phyloP scores from a whole-genome alignment of 2,113 vertebrate species.

The Pristiophorus japonicus region DNA sequence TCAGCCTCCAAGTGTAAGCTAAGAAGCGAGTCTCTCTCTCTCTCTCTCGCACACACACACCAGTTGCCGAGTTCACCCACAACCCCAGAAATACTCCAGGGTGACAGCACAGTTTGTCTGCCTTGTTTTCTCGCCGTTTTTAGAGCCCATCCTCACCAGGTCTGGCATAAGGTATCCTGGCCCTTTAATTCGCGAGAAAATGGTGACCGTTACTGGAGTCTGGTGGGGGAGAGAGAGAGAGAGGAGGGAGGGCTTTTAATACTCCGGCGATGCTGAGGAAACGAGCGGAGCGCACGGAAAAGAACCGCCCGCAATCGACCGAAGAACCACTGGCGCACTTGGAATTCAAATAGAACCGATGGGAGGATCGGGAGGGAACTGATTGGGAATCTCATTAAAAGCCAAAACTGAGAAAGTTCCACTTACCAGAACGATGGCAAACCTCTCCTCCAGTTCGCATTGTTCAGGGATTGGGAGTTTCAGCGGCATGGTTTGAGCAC shows the following conservation, averaged over 20 bases:
- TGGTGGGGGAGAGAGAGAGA: too few species aligned
- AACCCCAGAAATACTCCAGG: neutral
- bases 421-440: constrained; percentile 90
- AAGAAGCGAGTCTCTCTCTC: neutral
- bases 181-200: neutral
- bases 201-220: constrained; percentile 3
- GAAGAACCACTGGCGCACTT: neutral
- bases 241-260: neutral
- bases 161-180: neutral
- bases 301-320: neutral
- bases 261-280: neutral
- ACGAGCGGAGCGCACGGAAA: neutral
- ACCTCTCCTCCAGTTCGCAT: constrained; percentile 87
- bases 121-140: neutral
- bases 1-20: neutral
- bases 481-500: constrained; percentile 70
- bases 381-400: too few species aligned
- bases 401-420: neutral
- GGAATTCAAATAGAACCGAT: too few species aligned
- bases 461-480: constrained; percentile 94
- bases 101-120: too few species aligned
- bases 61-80: neutral
- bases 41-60: neutral
- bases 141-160: neutral
- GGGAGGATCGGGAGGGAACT: too few species aligned